Evolutionary conservation across 2,797 vertebrate species (phyloP).

Genomic region (Mormyrus proboscirostris): DNA sequence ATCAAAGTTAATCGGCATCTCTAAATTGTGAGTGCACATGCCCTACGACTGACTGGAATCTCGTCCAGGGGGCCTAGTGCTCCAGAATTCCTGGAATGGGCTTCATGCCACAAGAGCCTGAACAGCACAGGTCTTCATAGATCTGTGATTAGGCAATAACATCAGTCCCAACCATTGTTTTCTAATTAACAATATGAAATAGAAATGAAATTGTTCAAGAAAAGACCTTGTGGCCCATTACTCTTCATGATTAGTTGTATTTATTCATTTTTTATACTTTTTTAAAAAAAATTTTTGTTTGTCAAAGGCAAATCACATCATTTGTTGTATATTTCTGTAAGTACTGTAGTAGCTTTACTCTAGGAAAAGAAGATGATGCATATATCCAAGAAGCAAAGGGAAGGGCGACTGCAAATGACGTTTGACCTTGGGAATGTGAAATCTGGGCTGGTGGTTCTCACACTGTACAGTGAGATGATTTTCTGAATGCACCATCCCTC

Average conservation of each 20-base stretch:
- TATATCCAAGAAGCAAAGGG: background rate
- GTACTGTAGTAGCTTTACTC: background rate
- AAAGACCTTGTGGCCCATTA: background rate
- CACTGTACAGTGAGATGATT: background rate
- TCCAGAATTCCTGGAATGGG: background rate
- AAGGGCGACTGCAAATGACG: background rate
- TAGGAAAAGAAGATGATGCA: background rate
- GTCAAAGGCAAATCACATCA: background rate
- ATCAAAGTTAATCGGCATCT: background rate
- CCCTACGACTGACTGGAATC: background rate
- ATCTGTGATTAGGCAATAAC: background rate
- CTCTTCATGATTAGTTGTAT: background rate
- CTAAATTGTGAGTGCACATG: background rate
- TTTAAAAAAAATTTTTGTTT: background rate
- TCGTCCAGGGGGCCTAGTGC: background rate
- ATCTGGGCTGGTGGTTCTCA: background rate
- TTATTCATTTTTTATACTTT: background rate
- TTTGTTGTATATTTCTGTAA: background rate
- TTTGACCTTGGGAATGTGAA: background rate
- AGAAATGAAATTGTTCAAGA: background rate
- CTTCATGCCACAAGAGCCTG: background rate
- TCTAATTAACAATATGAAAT: background rate
- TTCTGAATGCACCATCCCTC: background rate
- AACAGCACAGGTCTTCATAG: background rate
- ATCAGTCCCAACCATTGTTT: background rate